phyloP scores from a whole-genome alignment of 2,797 vertebrate genomes.

The Hypotaenidia okinawae region DNA sequence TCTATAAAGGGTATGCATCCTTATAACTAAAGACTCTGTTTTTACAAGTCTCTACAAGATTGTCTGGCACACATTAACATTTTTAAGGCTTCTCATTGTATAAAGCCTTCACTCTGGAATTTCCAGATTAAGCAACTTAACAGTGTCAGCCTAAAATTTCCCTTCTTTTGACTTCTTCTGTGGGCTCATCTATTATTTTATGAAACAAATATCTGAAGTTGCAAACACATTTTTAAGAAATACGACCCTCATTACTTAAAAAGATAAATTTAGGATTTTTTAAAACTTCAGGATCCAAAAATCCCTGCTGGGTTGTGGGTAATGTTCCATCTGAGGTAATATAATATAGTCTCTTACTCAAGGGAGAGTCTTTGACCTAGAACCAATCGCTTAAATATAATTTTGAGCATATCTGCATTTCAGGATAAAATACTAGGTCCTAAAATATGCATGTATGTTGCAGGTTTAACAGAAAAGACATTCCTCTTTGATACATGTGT shows the following conservation, averaged over 20 bases:
- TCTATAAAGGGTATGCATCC: not conserved
- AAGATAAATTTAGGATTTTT: slow-evolving; percentile 3
- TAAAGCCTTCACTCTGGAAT: not conserved
- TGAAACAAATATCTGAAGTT: not conserved
- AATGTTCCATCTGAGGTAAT: slow-evolving; percentile 7
- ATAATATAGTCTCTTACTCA: not conserved
- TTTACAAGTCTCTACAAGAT: not conserved
- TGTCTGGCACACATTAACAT: not conserved
- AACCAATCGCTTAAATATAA: not conserved
- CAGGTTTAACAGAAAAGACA: not conserved
- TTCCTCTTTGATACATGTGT: not conserved
- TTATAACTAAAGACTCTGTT: not conserved
- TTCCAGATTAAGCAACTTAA: not conserved
- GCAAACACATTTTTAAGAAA: slow-evolving; percentile 2
- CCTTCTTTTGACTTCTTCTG: not conserved
- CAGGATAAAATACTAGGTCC: not conserved
- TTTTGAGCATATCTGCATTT: not conserved
- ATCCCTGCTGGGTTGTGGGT: not conserved
- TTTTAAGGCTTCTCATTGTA: not conserved
- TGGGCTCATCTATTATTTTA: not conserved
- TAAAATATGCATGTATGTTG: not conserved
- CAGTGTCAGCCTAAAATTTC: not conserved
- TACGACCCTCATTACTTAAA: not conserved
- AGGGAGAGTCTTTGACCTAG: not conserved
- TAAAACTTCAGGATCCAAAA: not conserved